Evolutionary conservation across 2,797 vertebrate species (phyloP).

Genomic region (Molossus alvarezi): DNA sequence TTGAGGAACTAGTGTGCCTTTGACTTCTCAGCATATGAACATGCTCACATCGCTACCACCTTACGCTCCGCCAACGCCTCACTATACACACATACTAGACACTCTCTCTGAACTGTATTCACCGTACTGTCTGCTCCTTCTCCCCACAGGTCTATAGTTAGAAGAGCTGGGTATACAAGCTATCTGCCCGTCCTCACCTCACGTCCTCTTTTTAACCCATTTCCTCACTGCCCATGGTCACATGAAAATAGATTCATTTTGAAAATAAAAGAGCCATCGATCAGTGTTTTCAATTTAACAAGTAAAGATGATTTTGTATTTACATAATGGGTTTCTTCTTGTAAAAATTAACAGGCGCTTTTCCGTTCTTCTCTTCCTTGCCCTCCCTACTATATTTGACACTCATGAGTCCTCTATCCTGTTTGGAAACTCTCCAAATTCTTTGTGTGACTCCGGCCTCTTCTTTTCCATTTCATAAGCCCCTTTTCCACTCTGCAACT

Average conservation of each 20-base stretch:
- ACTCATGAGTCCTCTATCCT: not conserved
- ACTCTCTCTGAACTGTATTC: not conserved
- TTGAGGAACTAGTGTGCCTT: not conserved
- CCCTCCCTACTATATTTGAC: not conserved
- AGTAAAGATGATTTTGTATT: not conserved
- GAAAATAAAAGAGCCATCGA: not conserved
- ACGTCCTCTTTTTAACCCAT: not conserved
- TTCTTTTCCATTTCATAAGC: not conserved
- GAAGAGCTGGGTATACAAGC: not conserved
- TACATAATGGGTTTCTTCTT: not conserved
- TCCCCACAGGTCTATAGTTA: not conserved
- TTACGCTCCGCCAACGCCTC: not conserved
- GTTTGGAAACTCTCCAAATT: conserved; percentile 11
- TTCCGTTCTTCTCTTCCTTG: not conserved
- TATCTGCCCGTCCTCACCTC: not conserved
- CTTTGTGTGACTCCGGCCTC: not conserved
- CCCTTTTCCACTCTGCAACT: not conserved
- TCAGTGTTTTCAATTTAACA: conserved; percentile 13
- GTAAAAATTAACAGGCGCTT: not conserved
- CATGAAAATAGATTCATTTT: conserved; percentile 39
- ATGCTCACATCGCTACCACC: not conserved
- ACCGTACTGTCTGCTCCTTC: not conserved
- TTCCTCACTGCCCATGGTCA: not conserved
- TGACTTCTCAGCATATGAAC: not conserved
- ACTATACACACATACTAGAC: not conserved